Evolutionary conservation across 2,888 invertebrate species (phyloP).

Genomic region (Tuta absoluta): DNA sequence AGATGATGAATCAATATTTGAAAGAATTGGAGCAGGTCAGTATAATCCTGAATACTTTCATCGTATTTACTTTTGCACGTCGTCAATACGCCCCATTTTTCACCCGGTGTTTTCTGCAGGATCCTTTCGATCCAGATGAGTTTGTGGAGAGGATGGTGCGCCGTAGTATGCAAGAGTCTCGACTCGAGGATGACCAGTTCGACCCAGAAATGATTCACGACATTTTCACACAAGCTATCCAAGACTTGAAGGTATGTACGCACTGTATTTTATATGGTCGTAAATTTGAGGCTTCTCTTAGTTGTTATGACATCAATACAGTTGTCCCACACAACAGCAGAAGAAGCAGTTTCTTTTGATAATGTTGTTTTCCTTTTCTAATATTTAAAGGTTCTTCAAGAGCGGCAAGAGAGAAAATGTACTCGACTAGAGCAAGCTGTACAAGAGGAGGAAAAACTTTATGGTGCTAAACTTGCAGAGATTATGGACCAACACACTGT

Average conservation of each 20-base stretch:
- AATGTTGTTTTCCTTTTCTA: constrained; percentile 13
- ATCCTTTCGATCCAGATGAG: constrained; percentile 97
- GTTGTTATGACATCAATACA: too few species aligned
- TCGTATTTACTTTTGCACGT: neutral
- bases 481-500: constrained; percentile 93
- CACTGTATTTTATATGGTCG: neutral
- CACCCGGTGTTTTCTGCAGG: constrained; percentile 79
- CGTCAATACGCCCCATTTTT: constrained; percentile 19
- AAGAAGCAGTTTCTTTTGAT: neutral
- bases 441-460: constrained; percentile 92
- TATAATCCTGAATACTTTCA: constrained; percentile 26
- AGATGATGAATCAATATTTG: constrained; percentile 93
- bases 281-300: too few species aligned
- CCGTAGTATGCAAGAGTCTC: constrained; percentile 91
- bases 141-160: constrained; percentile 98
- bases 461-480: constrained; percentile 89
- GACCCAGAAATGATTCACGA: constrained; percentile 94
- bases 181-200: constrained; percentile 84
- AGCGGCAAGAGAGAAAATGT: constrained; percentile 92
- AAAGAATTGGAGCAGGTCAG: constrained; percentile 92
- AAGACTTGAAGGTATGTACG: constrained; percentile 81
- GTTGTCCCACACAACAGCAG: too few species aligned
- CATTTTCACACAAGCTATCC: constrained; percentile 96
- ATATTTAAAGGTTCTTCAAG: constrained; percentile 84
- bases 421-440: constrained; percentile 89